Evolutionary conservation across 2,797 vertebrate species (phyloP), one percentile per base, ranked within the genome.

Genomic region (Pampus argenteus): DNA sequence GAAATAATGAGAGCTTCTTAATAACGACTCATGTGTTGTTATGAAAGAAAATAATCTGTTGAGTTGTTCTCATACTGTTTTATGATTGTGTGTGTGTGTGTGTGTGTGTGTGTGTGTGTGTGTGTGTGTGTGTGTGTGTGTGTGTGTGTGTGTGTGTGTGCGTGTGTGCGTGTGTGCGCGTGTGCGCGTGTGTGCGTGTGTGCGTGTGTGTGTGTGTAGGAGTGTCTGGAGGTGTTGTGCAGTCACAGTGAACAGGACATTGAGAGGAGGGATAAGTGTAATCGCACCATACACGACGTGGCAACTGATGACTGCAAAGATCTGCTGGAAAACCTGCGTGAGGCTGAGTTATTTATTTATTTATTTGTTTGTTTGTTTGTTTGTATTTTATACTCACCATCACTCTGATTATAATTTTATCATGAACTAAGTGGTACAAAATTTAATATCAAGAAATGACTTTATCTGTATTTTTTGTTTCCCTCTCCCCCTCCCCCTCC

Each of bases 251-350:
- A 96, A 66, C 96, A 98, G 62, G 96, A 98, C 89, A 95, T 96
- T 20, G 96, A 97, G 80, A 95, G 89, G 81, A 95, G 94, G 86
- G 97, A 99, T 80, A 95, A 95, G 55, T 98, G 96, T 76, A 93
- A 95, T 83, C 95, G 95, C 82, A 98, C 97, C 3, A 94, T 95
- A 67, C 98, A 97, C 44, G 97, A 99, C 61, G 95, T 98, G 71
- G 97, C 97, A 70, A 99, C 97, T 4, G 98, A 99, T 73, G 97
- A 99, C 94, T 99, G 97, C 93, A 99, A 99, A 89, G 96, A 99
- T 82, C 95, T 99, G 26, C 95, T 99, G 67, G 97, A 99, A 92
- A 99, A 97, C 79, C 95, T 98, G 71, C 78, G 98, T 98, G 91
- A 97, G 97, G n/a, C n/a, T n/a, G n/a, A n/a, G n/a, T n/a, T n/a